Evolutionary conservation across 2,888 invertebrate genomes (phyloP).

Genomic region (Autographa gamma): DNA sequence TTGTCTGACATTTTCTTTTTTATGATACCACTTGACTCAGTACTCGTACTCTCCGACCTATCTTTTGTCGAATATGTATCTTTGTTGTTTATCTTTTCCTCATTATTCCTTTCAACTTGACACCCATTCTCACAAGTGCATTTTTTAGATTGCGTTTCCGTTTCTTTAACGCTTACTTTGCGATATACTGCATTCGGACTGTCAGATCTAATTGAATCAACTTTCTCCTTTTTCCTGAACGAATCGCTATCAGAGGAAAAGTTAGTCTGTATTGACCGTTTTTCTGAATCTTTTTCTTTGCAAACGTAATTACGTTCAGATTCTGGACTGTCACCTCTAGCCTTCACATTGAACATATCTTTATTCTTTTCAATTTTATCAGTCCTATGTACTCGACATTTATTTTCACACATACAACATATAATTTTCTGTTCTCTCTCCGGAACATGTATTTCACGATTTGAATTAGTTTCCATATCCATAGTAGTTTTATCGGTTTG

Average conservation of each 20-base stretch:
- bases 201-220: not conserved
- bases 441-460: not conserved
- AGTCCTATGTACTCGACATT: constrained; percentile 12
- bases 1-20: not conserved
- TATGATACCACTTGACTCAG: not conserved
- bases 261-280: not conserved
- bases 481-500: constrained; percentile 47
- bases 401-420: constrained; percentile 15
- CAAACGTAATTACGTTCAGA: not conserved
- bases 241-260: not conserved
- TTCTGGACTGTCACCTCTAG: not conserved
- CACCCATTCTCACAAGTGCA: constrained; percentile 17
- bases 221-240: not conserved
- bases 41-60: not conserved
- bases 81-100: not conserved
- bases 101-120: constrained; percentile 13
- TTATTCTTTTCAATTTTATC: not conserved
- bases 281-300: not conserved
- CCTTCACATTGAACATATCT: not conserved
- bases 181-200: not conserved
- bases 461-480: constrained; percentile 19
- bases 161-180: not conserved
- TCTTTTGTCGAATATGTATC: not conserved
- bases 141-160: not conserved
- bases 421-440: not conserved